Evolutionary conservation across 2,888 invertebrate genomes (phyloP).

Genomic region (Tethea ocularis): DNA sequence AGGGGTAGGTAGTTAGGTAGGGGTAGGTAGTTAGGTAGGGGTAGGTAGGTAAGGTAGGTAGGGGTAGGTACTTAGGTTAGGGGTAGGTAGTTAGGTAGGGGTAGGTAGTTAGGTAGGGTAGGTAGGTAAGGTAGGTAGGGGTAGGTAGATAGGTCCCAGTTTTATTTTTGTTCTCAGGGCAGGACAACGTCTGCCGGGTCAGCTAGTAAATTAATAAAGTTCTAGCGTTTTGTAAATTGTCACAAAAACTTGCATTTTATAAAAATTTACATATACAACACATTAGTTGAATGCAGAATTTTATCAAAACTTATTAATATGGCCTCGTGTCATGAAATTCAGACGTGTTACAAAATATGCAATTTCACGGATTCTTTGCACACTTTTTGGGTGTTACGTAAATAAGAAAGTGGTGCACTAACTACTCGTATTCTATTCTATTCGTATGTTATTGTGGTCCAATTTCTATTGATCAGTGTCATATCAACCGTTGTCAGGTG

Average conservation of each 20-base stretch:
- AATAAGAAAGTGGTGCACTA: slow-evolving; percentile 9
- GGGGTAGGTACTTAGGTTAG: too few species aligned
- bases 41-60: too few species aligned
- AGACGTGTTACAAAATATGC: neutral
- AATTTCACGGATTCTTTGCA: slow-evolving; percentile 1
- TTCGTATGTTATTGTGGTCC: slow-evolving; percentile 15
- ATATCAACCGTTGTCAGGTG: slow-evolving; percentile 49
- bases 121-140: too few species aligned
- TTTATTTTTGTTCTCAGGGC: too few species aligned
- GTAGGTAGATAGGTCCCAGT: too few species aligned
- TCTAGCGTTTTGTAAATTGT: neutral
- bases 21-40: too few species aligned
- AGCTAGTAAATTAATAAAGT: too few species aligned
- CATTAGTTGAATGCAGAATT: neutral
- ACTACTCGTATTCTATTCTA: too few species aligned
- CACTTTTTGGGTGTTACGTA: neutral
- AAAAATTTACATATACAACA: neutral
- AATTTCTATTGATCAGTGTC: slow-evolving; percentile 42
- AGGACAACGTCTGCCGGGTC: too few species aligned
- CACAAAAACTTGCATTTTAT: neutral
- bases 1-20: too few species aligned
- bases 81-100: too few species aligned
- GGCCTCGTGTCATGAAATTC: slow-evolving; percentile 3
- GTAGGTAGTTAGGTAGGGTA: too few species aligned
- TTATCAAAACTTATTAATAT: neutral